Evolutionary conservation across 2,113 vertebrate species (phyloP).

Genomic region (Anser brachyrhynchus): DNA sequence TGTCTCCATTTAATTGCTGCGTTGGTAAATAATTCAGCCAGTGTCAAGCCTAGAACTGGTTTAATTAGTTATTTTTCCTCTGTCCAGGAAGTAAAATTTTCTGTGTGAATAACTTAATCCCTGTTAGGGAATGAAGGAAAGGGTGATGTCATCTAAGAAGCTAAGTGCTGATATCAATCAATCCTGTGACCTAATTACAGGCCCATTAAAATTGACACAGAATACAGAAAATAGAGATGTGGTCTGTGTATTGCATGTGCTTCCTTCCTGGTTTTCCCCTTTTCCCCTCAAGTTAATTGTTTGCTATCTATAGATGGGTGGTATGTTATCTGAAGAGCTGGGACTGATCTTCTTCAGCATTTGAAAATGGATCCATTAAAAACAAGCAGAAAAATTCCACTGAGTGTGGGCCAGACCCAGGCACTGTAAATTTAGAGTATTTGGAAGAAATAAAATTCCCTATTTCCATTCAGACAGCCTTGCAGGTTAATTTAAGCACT

Average conservation of each 20-base stretch:
- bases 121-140: neutral
- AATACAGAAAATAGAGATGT: neutral
- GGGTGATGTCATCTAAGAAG: conserved; percentile 19
- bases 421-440: neutral
- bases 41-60: neutral
- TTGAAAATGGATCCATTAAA: neutral
- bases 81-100: neutral
- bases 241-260: neutral
- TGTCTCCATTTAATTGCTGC: neutral
- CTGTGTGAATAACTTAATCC: neutral
- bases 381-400: neutral
- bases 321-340: neutral
- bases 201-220: conserved; percentile 38
- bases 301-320: neutral
- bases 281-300: neutral
- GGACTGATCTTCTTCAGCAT: neutral
- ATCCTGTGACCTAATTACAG: conserved; percentile 23
- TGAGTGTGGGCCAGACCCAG: neutral
- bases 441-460: neutral
- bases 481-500: neutral
- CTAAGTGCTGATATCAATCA: conserved; percentile 33
- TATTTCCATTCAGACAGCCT: neutral
- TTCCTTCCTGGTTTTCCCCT: conserved; percentile 14
- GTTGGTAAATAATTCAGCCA: conserved; percentile 16
- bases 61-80: conserved; percentile 22